These are phyloP conservation scores for fruit fly (Drosophila melanogaster) DNA, from an alignment of 1,140 invertebrate species.

Conservation along the genomic window DNA sequence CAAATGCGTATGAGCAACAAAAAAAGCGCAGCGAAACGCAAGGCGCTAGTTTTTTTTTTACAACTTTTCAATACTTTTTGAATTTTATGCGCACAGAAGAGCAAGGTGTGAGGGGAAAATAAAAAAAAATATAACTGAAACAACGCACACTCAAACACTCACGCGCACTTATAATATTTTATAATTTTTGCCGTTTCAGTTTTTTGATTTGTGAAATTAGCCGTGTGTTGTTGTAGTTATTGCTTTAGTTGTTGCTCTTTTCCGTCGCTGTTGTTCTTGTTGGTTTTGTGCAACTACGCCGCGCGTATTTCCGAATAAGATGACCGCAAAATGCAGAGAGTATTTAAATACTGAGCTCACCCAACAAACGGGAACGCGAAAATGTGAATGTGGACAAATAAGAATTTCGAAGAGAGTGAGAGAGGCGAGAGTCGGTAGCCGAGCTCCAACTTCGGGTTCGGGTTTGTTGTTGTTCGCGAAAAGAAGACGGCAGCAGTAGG, in stretches of 20 bases:
- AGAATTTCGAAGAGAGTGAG: constrained; percentile 25
- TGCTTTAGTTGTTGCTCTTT: constrained; percentile 29
- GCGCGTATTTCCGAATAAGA: constrained; percentile 76
- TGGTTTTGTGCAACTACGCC: constrained; percentile 64
- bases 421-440: constrained; percentile 18
- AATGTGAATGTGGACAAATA: constrained; percentile 15
- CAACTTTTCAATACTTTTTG: constrained; percentile 1
- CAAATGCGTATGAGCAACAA: constrained; percentile 43
- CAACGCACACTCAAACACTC: constrained; percentile 17
- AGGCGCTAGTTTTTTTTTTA: constrained; percentile 6
- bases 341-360: constrained; percentile 70
- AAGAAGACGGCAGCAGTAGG: constrained; percentile 30
- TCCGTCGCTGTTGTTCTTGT: constrained; percentile 2
- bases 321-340: constrained; percentile 77
- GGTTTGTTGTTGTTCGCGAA: constrained; percentile 18
- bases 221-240: constrained; percentile 22
- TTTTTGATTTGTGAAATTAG: constrained; percentile 43
- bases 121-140: constrained; percentile 32
- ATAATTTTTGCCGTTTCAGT: constrained; percentile 49
- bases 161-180: constrained; percentile 61
- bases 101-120: constrained; percentile 10
- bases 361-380: constrained; percentile 44
- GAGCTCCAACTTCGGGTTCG: constrained; percentile 35
- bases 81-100: not conserved
- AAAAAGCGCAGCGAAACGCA: constrained; percentile 36